These are phyloP conservation scores for Phoenicopterus ruber DNA, from an alignment of 2,113 vertebrate genomes.

Conservation along the genomic window DNA sequence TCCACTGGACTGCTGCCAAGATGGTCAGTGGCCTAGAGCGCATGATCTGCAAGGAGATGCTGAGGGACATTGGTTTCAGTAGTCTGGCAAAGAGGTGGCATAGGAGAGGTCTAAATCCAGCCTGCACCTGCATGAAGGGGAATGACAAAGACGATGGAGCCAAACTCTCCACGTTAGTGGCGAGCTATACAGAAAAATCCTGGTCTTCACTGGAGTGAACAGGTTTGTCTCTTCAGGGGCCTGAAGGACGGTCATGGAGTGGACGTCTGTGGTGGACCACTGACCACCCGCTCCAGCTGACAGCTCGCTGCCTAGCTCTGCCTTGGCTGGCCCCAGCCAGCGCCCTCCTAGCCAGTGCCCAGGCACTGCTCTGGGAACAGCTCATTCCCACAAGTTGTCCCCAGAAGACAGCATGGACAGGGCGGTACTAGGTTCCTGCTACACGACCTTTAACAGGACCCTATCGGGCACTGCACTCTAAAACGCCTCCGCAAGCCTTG, in stretches of 20 bases:
- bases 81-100: background rate
- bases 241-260: background rate
- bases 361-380: background rate
- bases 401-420: background rate
- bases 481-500: rapidly evolving
- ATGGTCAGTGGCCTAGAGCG: background rate
- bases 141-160: background rate
- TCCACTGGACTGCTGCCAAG: background rate
- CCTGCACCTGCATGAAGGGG: background rate
- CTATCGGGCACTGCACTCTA: background rate
- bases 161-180: background rate
- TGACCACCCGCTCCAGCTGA: background rate
- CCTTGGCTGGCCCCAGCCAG: background rate
- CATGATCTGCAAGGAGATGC: background rate
- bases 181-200: background rate
- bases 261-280: background rate
- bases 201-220: background rate
- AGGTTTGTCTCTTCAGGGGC: background rate
- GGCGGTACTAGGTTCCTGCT: background rate
- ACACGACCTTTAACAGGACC: background rate
- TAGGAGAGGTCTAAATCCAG: background rate
- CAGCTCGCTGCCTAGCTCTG: background rate
- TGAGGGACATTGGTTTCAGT: background rate
- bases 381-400: background rate
- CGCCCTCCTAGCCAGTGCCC: background rate